Base-by-base conservation (phyloP, 2,797 vertebrate genomes). In the Brotula barbata region DNA sequence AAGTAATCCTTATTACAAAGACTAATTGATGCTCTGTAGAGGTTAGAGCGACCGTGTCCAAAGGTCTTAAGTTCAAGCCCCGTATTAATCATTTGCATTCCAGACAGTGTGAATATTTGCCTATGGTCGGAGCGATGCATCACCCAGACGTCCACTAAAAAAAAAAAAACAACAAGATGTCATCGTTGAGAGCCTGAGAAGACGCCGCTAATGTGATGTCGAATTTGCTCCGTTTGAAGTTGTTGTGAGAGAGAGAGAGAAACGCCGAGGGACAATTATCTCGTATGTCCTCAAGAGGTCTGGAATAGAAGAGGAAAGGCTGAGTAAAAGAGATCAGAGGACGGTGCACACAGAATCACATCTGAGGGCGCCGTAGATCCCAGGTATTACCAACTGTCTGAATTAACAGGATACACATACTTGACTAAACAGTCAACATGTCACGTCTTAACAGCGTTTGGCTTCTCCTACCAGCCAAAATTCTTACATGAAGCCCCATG, bases 401-500 rank as follows among this genome's bases (percentile, higher is more conserved):
- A 87, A 88, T 87, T 82, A 87, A 83, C 85, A 87, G 88, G 85
- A 87, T 88, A 84, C 78, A 85, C 85, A 88, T 85, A 84, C 85
- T 85, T 88, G 79, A 87, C 80, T 69, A 81, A 76, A 83, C 77
- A 86, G 85, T 85, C 85, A 85, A 87, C 85, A 87, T 88, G 87
- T 90, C 85, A 85, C 68, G 85, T 88, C 87, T 89, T 87, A 88
- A 75, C 87, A 86, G 78, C 68, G 63, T 77, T 88, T 83, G 83
- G 87, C 83, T 87, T 84, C 86, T 74, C 66, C 85, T 73, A 83
- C 73, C 75, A 88, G 86, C 87, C 86, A 87, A 88, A 86, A 87
- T 88, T 89, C 87, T 87, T 87, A 85, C 83, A 89, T 79, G 86
- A 89, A 88, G 85, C 83, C 84, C 85, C 52, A 46, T 88, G 86